Evolutionary conservation across 2,113 vertebrate genomes (phyloP).

Genomic region (Ptilorrhoa leucosticta): DNA sequence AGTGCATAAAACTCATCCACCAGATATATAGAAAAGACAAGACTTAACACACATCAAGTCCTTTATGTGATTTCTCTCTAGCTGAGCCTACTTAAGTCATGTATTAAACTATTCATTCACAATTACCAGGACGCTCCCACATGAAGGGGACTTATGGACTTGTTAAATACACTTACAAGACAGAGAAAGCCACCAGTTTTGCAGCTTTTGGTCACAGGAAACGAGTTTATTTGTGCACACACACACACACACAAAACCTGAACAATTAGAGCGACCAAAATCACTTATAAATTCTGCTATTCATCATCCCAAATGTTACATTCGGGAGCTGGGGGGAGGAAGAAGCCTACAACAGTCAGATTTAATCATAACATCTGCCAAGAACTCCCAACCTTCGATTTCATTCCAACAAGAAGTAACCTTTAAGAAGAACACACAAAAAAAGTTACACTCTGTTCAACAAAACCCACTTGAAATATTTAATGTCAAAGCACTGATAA

Average conservation of each 20-base stretch:
- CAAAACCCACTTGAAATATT: slow-evolving; percentile 48
- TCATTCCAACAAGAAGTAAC: slow-evolving; percentile 28
- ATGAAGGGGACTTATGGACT: background rate
- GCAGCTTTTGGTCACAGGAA: slow-evolving; percentile 4
- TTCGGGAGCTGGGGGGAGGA: slow-evolving; percentile 34
- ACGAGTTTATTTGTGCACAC: background rate
- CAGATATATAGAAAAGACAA: background rate
- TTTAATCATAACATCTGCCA: slow-evolving; percentile 59
- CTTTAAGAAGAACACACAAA: slow-evolving; percentile 46
- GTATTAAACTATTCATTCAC: background rate
- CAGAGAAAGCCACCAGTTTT: slow-evolving; percentile 23
- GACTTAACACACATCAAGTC: background rate
- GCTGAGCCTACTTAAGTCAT: background rate
- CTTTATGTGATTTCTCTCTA: background rate
- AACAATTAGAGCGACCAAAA: slow-evolving; percentile 35
- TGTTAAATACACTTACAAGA: slow-evolving; percentile 31
- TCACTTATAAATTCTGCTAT: background rate
- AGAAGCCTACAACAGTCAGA: slow-evolving; percentile 51
- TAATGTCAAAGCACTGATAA: slow-evolving; percentile 52
- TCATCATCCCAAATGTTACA: slow-evolving; percentile 41
- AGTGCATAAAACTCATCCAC: background rate
- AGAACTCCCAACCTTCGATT: slow-evolving; percentile 47
- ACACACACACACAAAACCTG: background rate
- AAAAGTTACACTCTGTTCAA: slow-evolving; percentile 18
- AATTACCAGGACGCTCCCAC: background rate